These are phyloP conservation scores for Clarias pachynema DNA, from an alignment of 2,797 vertebrate species.

Conservation along the genomic window DNA sequence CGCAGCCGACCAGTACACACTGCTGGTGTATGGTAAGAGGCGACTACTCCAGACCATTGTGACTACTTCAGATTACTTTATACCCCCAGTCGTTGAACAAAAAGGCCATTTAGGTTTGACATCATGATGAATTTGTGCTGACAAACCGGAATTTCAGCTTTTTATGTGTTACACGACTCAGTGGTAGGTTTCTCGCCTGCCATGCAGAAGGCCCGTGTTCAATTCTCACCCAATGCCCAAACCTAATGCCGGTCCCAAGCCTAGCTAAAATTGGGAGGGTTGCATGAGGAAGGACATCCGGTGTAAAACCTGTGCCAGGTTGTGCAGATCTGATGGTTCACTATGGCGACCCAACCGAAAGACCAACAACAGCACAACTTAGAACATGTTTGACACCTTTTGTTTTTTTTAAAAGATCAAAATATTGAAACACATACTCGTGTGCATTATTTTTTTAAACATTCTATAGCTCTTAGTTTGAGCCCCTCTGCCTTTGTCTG, in stretches of 20 bases:
- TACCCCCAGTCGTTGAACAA: background rate
- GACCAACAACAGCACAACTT: too few species aligned
- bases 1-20: slow-evolving; percentile 86
- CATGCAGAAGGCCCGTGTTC: too few species aligned
- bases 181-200: too few species aligned
- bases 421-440: background rate
- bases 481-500: background rate
- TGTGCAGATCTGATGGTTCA: too few species aligned
- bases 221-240: too few species aligned
- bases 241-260: too few species aligned
- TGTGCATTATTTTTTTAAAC: too few species aligned
- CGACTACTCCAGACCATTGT: background rate
- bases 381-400: background rate
- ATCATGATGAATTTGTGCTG: background rate
- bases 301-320: too few species aligned
- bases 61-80: background rate
- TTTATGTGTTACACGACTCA: background rate
- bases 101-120: background rate
- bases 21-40: slow-evolving; percentile 88
- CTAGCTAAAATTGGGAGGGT: too few species aligned
- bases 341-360: too few species aligned
- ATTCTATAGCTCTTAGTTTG: background rate
- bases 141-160: background rate
- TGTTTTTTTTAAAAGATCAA: background rate
- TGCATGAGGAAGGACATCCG: too few species aligned